These are phyloP conservation scores for Atherinomorus stipes DNA, from an alignment of 2,113 vertebrate species.

Conservation along the genomic window DNA sequence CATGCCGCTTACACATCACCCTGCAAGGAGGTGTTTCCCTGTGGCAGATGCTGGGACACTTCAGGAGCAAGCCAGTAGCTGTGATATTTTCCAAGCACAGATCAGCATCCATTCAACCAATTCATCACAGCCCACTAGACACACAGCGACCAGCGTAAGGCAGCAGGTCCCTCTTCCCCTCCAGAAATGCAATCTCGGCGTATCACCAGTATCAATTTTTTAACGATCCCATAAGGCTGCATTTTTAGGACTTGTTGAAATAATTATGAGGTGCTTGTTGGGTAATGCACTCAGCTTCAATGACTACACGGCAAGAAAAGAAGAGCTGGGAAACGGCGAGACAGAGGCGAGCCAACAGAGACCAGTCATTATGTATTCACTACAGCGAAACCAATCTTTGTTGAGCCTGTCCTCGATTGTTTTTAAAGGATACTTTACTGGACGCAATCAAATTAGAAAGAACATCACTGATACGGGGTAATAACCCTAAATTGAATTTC, in stretches of 20 bases:
- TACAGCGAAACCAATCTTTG: conserved; percentile 77
- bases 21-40: conserved; percentile 42
- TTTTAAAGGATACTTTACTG: conserved; percentile 81
- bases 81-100: conserved; percentile 66
- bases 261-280: conserved; percentile 77
- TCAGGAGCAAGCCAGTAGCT: conserved; percentile 34
- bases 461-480: conserved; percentile 81
- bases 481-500: conserved; percentile 83
- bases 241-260: conserved; percentile 76
- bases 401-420: conserved; percentile 74
- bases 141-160: conserved; percentile 56
- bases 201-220: conserved; percentile 75
- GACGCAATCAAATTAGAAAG: conserved; percentile 83
- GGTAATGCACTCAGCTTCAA: conserved; percentile 70
- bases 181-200: conserved; percentile 64
- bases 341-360: conserved; percentile 48
- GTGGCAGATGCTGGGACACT: conserved; percentile 30
- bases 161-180: conserved; percentile 46
- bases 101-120: conserved; percentile 53
- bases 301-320: conserved; percentile 57
- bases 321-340: conserved; percentile 28
- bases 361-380: conserved; percentile 75
- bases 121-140: conserved; percentile 67
- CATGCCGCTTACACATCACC: conserved; percentile 21
- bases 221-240: conserved; percentile 61